These are phyloP conservation scores for Drosophila lowei DNA, from an alignment of 1,140 invertebrate genomes.

Conservation along the genomic window DNA sequence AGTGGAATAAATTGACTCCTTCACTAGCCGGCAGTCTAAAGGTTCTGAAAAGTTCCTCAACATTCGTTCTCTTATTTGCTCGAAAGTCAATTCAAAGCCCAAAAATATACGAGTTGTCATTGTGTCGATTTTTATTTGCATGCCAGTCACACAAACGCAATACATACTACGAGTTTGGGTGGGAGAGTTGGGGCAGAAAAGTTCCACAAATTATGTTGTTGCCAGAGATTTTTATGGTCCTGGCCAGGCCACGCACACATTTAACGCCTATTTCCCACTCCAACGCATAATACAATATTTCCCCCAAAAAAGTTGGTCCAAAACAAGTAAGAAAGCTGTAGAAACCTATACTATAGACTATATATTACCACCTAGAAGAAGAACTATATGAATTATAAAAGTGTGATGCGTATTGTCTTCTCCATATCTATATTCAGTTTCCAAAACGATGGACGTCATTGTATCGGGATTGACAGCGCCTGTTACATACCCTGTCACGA, in stretches of 20 bases:
- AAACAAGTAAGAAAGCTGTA: too few relatives aligned
- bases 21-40: slow-evolving; percentile 7
- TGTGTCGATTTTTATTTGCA: slow-evolving; percentile 55
- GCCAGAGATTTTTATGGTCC: slow-evolving; percentile 44
- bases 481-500: too few relatives aligned
- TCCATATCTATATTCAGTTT: too few relatives aligned
- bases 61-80: slow-evolving; percentile 38
- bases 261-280: slow-evolving; percentile 63
- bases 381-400: too few relatives aligned
- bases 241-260: slow-evolving; percentile 40
- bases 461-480: too few relatives aligned
- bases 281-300: slow-evolving; percentile 49
- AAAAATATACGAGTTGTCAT: slow-evolving; percentile 32
- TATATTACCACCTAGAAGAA: too few relatives aligned
- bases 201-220: slow-evolving; percentile 44
- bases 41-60: slow-evolving; percentile 12
- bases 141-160: slow-evolving; percentile 39
- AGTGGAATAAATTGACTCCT: slow-evolving; percentile 55
- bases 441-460: too few relatives aligned
- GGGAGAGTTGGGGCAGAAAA: not conserved
- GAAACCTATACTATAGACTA: too few relatives aligned
- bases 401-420: too few relatives aligned
- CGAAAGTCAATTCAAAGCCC: slow-evolving; percentile 52
- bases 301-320: slow-evolving; percentile 37
- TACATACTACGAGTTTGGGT: slow-evolving; percentile 1